A percentile compares a stretch with the other conserved stretches of the same genome.
phyloP scores from a whole-genome alignment of 2,888 invertebrate genomes.

The Cylindroiulus punctatus region DNA sequence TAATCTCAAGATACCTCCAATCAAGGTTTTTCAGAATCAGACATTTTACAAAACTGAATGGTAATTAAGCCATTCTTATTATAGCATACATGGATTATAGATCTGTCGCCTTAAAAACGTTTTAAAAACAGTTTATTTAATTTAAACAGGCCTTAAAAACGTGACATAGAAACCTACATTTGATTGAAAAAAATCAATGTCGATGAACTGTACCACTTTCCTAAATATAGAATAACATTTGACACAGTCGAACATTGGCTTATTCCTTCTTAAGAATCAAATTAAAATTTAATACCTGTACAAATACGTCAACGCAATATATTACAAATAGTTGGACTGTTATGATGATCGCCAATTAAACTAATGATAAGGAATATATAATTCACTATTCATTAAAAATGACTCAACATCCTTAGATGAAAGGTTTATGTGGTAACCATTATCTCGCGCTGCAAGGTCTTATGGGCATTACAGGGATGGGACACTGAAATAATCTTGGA shows the following conservation, averaged over 20 bases:
- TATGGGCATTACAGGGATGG: too few species aligned
- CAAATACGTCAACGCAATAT: neutral
- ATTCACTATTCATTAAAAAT: neutral
- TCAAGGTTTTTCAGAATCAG: neutral
- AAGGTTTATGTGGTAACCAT: neutral
- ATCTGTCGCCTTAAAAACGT: neutral
- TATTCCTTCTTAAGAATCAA: neutral
- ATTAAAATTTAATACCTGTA: neutral
- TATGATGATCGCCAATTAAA: neutral
- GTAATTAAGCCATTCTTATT: neutral
- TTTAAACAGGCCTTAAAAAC: too few species aligned
- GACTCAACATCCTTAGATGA: neutral
- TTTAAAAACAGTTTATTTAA: too few species aligned
- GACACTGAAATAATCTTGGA: too few species aligned
- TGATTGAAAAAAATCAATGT: neutral
- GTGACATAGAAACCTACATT: neutral
- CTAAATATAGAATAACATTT: neutral
- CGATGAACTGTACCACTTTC: neutral
- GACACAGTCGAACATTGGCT: neutral
- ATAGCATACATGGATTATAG: neutral
- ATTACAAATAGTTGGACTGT: neutral
- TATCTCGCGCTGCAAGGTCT: too few species aligned
- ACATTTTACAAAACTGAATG: neutral
- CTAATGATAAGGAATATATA: neutral
- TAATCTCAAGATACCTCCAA: neutral